Conservation (phyloP, 2,797 vertebrate species). For the Echiichthys vipera region DNA sequence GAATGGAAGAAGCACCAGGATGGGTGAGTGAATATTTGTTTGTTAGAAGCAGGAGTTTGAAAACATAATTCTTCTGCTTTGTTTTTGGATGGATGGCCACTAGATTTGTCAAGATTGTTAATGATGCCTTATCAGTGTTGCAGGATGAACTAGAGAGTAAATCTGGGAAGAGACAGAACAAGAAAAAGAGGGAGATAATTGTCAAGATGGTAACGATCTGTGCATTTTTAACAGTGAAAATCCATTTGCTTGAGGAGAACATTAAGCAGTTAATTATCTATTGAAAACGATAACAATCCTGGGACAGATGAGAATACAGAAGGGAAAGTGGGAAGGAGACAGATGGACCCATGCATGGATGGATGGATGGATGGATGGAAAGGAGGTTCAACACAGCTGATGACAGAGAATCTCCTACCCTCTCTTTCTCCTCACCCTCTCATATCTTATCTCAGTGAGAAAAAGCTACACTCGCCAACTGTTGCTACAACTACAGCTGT, state of each 20-base stretch:
- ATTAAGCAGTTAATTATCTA: constrained; percentile 59
- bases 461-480: constrained; percentile 56
- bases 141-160: constrained; percentile 31
- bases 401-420: constrained; percentile 49
- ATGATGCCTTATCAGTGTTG: constrained; percentile 9
- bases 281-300: constrained; percentile 33
- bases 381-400: constrained; percentile 35
- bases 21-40: constrained; percentile 8
- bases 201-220: constrained; percentile 38
- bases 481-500: constrained; percentile 74
- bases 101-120: constrained; percentile 25
- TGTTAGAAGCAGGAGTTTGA: background rate
- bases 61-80: constrained; percentile 15
- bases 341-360: constrained; percentile 14
- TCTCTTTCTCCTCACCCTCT: constrained; percentile 43
- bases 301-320: constrained; percentile 19
- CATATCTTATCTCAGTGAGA: constrained; percentile 57
- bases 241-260: constrained; percentile 48
- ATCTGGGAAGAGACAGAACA: constrained; percentile 1
- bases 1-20: background rate
- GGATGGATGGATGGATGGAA: constrained; percentile 10
- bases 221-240: constrained; percentile 55
- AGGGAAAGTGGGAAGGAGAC: constrained; percentile 21
- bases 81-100: constrained; percentile 24
- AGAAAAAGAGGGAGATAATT: constrained; percentile 30